A percentile compares a stretch with the other conserved stretches of the same genome.
These are phyloP conservation scores for Pseudorhombus dupliciocellatus DNA, from an alignment of 2,113 vertebrate species.

Conservation along the genomic window DNA sequence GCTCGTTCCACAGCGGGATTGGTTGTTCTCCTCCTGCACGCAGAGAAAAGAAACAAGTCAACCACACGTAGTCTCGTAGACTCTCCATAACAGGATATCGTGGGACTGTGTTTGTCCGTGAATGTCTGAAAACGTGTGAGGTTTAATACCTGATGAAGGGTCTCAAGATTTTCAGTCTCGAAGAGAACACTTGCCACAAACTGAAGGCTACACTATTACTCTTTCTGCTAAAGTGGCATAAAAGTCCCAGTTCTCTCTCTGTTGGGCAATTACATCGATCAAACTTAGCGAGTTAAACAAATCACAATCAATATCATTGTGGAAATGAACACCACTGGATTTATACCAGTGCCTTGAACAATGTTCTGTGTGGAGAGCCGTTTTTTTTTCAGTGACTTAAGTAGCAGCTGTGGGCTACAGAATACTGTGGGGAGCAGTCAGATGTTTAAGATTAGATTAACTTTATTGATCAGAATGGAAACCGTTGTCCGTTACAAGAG, in stretches of 20 bases:
- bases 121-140: neutral
- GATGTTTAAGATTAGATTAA: slow-evolving; percentile 43
- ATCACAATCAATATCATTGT: slow-evolving; percentile 18
- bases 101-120: neutral
- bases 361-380: neutral
- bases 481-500: neutral
- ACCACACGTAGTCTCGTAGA: neutral
- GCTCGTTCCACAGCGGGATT: slow-evolving; percentile 98
- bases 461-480: slow-evolving; percentile 34
- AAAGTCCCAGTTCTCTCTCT: neutral
- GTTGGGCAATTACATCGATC: slow-evolving; percentile 19
- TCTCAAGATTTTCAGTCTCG: neutral
- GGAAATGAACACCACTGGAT: slow-evolving; percentile 30
- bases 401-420: slow-evolving; percentile 9
- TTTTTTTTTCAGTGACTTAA: slow-evolving; percentile 17
- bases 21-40: slow-evolving; percentile 93
- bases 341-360: slow-evolving; percentile 11
- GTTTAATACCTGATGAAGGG: neutral
- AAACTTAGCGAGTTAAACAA: slow-evolving; percentile 17
- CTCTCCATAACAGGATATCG: neutral
- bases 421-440: slow-evolving; percentile 9
- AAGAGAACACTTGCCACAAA: neutral
- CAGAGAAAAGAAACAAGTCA: slow-evolving; percentile 15
- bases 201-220: slow-evolving; percentile 5
- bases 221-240: slow-evolving; percentile 18